Evolutionary conservation across 2,888 invertebrate species (phyloP).

Genomic region (Slavum lentiscoides): DNA sequence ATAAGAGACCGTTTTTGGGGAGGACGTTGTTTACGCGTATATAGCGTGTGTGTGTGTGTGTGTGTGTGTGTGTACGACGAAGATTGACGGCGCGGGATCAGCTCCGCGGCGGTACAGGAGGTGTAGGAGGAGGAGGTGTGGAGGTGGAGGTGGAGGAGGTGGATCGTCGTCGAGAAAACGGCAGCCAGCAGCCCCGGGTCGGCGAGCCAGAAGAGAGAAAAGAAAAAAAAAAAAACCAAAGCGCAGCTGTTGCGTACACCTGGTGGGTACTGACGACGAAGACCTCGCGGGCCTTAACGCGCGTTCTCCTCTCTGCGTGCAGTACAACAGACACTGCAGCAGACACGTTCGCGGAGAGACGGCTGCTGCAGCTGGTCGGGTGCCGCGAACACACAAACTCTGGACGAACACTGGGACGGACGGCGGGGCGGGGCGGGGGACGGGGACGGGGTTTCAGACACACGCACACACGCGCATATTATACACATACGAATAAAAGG

Average conservation of each 20-base stretch:
- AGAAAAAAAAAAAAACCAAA: conserved; percentile 11
- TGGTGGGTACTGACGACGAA: conserved; percentile 25
- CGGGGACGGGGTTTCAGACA: not conserved
- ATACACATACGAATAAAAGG: conserved; percentile 28
- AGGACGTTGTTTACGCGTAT: conserved; percentile 29
- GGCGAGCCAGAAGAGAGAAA: conserved; percentile 1
- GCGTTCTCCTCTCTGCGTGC: no score
- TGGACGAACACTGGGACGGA: conserved; percentile 3
- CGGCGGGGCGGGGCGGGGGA: not conserved
- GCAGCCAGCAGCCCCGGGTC: conserved; percentile 35
- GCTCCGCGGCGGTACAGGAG: no score
- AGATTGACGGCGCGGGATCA: conserved; percentile 25
- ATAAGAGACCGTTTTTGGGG: not conserved
- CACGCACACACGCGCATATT: not conserved
- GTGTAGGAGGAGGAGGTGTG: not conserved
- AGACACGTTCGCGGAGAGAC: conserved; percentile 14
- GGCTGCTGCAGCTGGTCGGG: conserved; percentile 40
- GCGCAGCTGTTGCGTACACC: conserved; percentile 50
- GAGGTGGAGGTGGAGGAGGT: conserved; percentile 2
- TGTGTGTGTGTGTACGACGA: not conserved
- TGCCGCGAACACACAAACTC: not conserved
- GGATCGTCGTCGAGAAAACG: conserved; percentile 23
- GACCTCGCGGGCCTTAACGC: conserved; percentile 40
- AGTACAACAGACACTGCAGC: not conserved
- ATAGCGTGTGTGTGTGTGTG: not conserved